These are phyloP conservation scores for Vanessa atalanta DNA, from an alignment of 1,140 invertebrate genomes.

Conservation along the genomic window DNA sequence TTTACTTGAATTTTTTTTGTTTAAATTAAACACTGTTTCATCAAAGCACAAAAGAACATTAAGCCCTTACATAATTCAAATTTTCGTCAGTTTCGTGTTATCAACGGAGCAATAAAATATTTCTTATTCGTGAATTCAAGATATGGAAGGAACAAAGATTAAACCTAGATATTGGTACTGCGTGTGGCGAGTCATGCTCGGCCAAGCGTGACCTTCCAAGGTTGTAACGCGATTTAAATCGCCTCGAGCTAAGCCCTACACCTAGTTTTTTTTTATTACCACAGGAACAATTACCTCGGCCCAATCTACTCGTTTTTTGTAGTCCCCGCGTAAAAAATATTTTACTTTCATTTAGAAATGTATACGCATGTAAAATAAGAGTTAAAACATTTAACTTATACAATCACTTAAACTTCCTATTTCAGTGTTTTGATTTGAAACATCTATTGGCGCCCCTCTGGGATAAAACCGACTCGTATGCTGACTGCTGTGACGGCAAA, in stretches of 20 bases:
- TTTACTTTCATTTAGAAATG: too few relatives aligned
- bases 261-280: conserved; percentile 50
- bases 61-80: neutral
- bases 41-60: neutral
- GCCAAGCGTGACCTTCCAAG: conserved; percentile 69
- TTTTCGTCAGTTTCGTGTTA: neutral
- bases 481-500: too few relatives aligned
- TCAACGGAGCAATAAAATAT: conserved; percentile 16
- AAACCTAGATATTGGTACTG: conserved; percentile 55
- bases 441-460: too few relatives aligned
- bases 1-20: too few relatives aligned
- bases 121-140: conserved; percentile 14
- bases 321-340: too few relatives aligned
- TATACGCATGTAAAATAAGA: too few relatives aligned
- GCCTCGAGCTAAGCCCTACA: conserved; percentile 52
- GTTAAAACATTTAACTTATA: too few relatives aligned
- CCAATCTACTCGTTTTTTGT: conserved; percentile 31
- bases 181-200: conserved; percentile 64
- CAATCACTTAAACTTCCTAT: too few relatives aligned
- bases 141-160: conserved; percentile 54
- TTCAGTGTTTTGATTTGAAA: too few relatives aligned
- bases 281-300: conserved; percentile 47
- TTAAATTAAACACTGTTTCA: neutral
- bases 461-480: too few relatives aligned
- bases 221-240: conserved; percentile 66